These are phyloP conservation scores for Fopius arisanus DNA, from an alignment of 1,140 invertebrate species.

Conservation along the genomic window DNA sequence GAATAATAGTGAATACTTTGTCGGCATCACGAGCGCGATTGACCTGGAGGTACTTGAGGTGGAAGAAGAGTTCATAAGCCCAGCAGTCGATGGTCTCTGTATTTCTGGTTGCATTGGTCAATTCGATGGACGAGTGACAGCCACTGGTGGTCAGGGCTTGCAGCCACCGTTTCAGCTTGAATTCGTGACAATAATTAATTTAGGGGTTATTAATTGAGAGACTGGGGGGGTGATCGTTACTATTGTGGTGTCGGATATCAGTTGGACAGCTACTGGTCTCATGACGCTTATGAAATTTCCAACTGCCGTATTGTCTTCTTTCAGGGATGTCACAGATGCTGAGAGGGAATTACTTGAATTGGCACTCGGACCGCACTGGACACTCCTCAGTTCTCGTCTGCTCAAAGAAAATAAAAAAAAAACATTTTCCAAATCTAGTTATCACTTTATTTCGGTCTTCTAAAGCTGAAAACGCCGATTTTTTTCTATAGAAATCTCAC, in stretches of 20 bases:
- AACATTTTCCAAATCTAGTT: too few species aligned
- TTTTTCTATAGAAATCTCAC: too few species aligned
- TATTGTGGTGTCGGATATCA: constrained; percentile 51
- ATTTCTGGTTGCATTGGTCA: constrained; percentile 45
- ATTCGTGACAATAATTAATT: constrained; percentile 15
- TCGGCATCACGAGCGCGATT: constrained; percentile 41
- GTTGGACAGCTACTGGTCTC: constrained; percentile 49
- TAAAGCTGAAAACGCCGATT: too few species aligned
- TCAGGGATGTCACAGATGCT: constrained; percentile 32
- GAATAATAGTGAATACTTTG: constrained; percentile 39
- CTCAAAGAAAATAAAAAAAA: not conserved
- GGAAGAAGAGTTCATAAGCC: constrained; percentile 58
- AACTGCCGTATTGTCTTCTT: constrained; percentile 46
- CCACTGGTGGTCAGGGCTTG: constrained; percentile 51
- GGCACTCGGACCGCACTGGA: constrained; percentile 40
- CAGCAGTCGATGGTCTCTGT: constrained; percentile 56
- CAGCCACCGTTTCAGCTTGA: constrained; percentile 55
- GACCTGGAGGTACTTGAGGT: constrained; percentile 51
- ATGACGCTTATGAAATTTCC: constrained; percentile 47
- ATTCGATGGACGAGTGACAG: constrained; percentile 37
- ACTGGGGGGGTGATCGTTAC: constrained; percentile 33
- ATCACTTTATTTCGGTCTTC: too few species aligned
- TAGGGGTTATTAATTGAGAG: not conserved
- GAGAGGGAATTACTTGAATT: constrained; percentile 44
- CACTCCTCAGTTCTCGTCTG: constrained; percentile 38